These are phyloP conservation scores for Elephantulus edwardii DNA, from an alignment of 2,113 vertebrate genomes.

Conservation along the genomic window DNA sequence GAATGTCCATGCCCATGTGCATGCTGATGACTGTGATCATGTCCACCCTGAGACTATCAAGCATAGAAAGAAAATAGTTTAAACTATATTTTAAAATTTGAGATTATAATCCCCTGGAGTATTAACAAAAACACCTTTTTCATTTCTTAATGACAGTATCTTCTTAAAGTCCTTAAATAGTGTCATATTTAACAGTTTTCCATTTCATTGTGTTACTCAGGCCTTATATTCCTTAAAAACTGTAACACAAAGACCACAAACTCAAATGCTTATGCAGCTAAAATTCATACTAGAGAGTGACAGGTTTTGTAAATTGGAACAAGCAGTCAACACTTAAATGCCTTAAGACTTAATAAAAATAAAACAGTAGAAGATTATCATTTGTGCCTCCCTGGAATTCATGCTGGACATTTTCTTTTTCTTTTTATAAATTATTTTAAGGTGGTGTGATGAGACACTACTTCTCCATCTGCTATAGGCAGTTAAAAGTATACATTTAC, in stretches of 20 bases:
- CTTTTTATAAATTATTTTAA: slow-evolving; percentile 10
- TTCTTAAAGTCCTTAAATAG: slow-evolving; percentile 22
- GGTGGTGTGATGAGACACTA: background rate
- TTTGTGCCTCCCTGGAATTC: background rate
- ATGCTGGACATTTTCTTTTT: slow-evolving; percentile 18
- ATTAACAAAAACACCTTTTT: background rate
- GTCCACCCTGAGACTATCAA: slow-evolving; percentile 91
- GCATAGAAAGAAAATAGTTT: slow-evolving; percentile 31
- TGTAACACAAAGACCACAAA: background rate
- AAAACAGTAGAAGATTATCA: background rate
- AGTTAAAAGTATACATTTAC: background rate
- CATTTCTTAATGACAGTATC: background rate
- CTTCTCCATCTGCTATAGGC: background rate
- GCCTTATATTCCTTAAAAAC: background rate
- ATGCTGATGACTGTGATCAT: slow-evolving; percentile 89
- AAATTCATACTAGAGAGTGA: background rate
- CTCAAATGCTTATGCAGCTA: background rate
- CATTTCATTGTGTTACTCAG: slow-evolving; percentile 23
- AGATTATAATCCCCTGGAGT: slow-evolving; percentile 1
- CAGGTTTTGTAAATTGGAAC: background rate
- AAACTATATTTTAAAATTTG: background rate
- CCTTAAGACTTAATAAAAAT: slow-evolving; percentile 6
- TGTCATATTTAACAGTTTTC: slow-evolving; percentile 14
- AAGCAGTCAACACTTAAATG: background rate
- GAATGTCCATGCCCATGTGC: slow-evolving; percentile 79